These are phyloP conservation scores for Scaptodrosophila latifasciaeformis DNA, from an alignment of 2,888 invertebrate genomes.

Conservation along the genomic window DNA sequence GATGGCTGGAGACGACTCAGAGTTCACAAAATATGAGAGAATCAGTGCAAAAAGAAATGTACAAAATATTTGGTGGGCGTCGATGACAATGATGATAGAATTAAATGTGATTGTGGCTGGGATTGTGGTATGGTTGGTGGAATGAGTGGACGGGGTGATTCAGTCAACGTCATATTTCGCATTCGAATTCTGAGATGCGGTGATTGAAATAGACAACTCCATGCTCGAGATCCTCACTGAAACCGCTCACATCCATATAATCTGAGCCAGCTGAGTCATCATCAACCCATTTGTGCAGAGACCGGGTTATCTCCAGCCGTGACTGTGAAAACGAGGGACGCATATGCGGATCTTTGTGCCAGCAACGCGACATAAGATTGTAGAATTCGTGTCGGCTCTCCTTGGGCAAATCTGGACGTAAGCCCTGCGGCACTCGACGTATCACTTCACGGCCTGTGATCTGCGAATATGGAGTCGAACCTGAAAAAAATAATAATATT, in stretches of 20 bases:
- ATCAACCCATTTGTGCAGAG: slow-evolving; percentile 74
- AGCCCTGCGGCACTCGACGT: slow-evolving; percentile 85
- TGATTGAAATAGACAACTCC: slow-evolving; percentile 75
- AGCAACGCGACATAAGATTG: slow-evolving; percentile 79
- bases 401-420: slow-evolving; percentile 85
- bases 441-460: slow-evolving; percentile 90
- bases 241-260: slow-evolving; percentile 75
- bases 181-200: slow-evolving; percentile 80
- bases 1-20: slow-evolving; percentile 1
- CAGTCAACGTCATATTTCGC: slow-evolving; percentile 77
- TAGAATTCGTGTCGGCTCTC: slow-evolving; percentile 85
- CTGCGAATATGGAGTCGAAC: slow-evolving; percentile 90
- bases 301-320: slow-evolving; percentile 73
- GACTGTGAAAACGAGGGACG: slow-evolving; percentile 83
- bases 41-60: not conserved
- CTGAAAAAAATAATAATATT: slow-evolving; percentile 73
- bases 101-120: not conserved
- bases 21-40: too few species aligned
- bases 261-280: slow-evolving; percentile 74
- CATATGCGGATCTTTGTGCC: slow-evolving; percentile 83
- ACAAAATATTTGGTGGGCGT: slow-evolving; percentile 27
- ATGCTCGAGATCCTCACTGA: slow-evolving; percentile 75
- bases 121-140: slow-evolving; percentile 4
- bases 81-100: slow-evolving; percentile 29
- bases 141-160: slow-evolving; percentile 26